Evolutionary conservation across 2,888 invertebrate genomes (phyloP).

Genomic region (Dinocampus coccinellae): DNA sequence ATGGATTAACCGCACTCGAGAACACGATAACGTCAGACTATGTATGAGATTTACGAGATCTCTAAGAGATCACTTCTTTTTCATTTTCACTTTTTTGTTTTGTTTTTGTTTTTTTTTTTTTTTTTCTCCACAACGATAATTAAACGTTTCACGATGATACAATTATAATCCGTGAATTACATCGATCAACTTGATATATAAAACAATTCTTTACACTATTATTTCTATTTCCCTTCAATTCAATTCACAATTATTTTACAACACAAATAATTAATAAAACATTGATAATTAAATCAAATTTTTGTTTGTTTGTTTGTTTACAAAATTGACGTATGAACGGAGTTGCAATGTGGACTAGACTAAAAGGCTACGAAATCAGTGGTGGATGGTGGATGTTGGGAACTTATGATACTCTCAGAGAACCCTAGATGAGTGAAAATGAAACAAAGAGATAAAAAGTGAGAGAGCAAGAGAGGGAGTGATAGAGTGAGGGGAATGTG

Average conservation of each 20-base stretch:
- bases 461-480: slow-evolving; percentile 34
- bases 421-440: slow-evolving; percentile 15
- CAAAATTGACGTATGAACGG: slow-evolving; percentile 43
- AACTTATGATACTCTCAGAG: slow-evolving; percentile 44
- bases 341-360: slow-evolving; percentile 60
- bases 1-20: slow-evolving; percentile 29
- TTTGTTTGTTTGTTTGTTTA: neutral
- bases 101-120: neutral
- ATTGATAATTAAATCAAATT: neutral
- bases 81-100: neutral
- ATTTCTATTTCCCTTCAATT: neutral
- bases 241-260: neutral
- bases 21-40: slow-evolving; percentile 24
- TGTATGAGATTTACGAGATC: slow-evolving; percentile 24
- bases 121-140: slow-evolving; percentile 3
- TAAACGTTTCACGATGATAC: slow-evolving; percentile 4
- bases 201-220: neutral
- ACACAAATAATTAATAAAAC: neutral
- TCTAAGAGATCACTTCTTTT: neutral
- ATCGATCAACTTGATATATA: neutral
- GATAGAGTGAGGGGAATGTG: neutral
- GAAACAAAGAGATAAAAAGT: slow-evolving; percentile 34
- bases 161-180: slow-evolving; percentile 13
- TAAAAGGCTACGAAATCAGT: slow-evolving; percentile 51
- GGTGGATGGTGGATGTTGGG: slow-evolving; percentile 50